These are phyloP conservation scores for Thamnophis elegans DNA, from an alignment of 2,797 vertebrate species.

Conservation along the genomic window DNA sequence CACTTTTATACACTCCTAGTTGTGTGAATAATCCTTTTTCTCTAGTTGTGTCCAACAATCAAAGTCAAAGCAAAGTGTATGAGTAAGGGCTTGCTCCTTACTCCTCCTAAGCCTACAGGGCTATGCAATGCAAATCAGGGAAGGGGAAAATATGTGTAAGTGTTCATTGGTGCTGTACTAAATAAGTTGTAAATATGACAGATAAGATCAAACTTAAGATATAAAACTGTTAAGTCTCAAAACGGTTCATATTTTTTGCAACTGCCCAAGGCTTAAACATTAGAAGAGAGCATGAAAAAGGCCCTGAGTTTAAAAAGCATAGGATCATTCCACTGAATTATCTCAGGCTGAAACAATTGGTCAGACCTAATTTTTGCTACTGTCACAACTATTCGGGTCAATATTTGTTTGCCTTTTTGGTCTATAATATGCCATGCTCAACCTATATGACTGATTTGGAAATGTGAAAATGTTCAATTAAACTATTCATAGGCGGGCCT, in stretches of 20 bases:
- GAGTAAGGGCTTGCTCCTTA: neutral
- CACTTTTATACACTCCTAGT: neutral
- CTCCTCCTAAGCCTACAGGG: rapidly evolving
- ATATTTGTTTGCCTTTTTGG: neutral
- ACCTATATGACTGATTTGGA: neutral
- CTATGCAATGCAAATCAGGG: neutral
- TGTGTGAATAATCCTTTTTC: neutral
- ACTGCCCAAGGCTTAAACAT: neutral
- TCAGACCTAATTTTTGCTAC: neutral
- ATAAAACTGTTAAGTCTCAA: neutral
- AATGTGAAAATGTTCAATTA: neutral
- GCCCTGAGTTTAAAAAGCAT: neutral
- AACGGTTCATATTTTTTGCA: neutral
- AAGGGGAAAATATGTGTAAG: rapidly evolving
- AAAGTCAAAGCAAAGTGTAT: rapidly evolving
- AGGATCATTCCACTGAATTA: neutral
- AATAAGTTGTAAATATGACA: neutral
- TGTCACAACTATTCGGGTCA: neutral
- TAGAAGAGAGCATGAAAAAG: neutral
- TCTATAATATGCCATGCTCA: neutral
- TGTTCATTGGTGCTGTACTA: rapidly evolving
- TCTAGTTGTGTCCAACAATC: rapidly evolving
- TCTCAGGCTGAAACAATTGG: neutral
- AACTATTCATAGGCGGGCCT: neutral
- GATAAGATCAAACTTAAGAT: conserved; percentile 5